Evolutionary conservation across 2,888 invertebrate genomes (phyloP).

Genomic region (Drosophila phalerata): DNA sequence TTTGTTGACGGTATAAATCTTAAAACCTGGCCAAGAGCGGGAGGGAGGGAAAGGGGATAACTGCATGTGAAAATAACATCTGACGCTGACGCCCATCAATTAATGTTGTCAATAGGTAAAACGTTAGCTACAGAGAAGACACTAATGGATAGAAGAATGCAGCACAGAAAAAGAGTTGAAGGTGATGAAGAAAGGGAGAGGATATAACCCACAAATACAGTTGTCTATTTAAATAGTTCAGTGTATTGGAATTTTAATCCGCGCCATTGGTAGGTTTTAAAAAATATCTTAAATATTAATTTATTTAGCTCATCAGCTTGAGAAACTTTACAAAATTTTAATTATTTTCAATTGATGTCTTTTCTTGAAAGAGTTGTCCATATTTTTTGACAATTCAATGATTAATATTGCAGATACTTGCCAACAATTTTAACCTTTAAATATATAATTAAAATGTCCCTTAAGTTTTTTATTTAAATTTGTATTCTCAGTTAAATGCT

Average conservation of each 20-base stretch:
- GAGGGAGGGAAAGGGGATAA: slow-evolving; percentile 6
- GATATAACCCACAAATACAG: not conserved
- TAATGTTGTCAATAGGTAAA: slow-evolving; percentile 54
- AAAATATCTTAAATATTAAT: no score
- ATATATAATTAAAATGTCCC: no score
- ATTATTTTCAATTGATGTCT: no score
- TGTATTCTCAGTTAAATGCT: not conserved
- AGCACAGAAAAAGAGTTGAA: not conserved
- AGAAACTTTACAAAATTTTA: no score
- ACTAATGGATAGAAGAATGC: slow-evolving; percentile 18
- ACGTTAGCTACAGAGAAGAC: slow-evolving; percentile 10
- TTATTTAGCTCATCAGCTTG: no score
- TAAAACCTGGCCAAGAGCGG: slow-evolving; percentile 7
- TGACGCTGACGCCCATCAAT: slow-evolving; percentile 65
- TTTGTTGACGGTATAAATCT: slow-evolving; percentile 27
- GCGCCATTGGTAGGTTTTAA: no score
- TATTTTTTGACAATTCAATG: no score
- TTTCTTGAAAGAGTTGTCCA: no score
- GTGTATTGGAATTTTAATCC: not conserved
- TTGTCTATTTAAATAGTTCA: not conserved
- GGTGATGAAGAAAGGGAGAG: not conserved
- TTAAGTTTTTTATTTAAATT: not conserved
- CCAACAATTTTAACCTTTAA: no score
- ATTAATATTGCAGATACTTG: no score
- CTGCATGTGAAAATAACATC: slow-evolving; percentile 45